Percentiles rank a stretch among this genome's conserved stretches.
phyloP scores from a whole-genome alignment of 2,888 invertebrate species.

The Pristionchus exspectatus region DNA sequence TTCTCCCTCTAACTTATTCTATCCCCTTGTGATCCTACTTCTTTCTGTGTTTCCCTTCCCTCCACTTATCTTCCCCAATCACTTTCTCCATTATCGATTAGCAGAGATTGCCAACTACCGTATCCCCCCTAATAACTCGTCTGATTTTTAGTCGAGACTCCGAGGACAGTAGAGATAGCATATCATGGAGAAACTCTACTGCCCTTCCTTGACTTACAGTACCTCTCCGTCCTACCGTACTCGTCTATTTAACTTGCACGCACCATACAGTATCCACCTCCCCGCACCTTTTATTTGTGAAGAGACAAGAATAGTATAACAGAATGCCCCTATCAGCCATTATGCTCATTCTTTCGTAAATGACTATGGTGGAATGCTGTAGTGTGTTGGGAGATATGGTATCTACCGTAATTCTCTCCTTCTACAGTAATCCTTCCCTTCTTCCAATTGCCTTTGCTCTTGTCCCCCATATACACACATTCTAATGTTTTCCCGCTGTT shows the following conservation, averaged over 20 bases:
- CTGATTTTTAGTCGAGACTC: slow-evolving; percentile 7
- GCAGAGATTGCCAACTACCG: slow-evolving; percentile 18
- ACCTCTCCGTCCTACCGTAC: background rate
- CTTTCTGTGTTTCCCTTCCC: background rate
- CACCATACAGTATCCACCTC: background rate
- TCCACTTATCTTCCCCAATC: background rate
- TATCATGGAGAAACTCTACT: background rate
- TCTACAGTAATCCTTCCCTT: background rate
- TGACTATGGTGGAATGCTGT: background rate
- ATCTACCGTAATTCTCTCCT: background rate
- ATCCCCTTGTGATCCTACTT: background rate
- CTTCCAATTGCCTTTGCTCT: slow-evolving; percentile 3
- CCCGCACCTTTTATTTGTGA: background rate
- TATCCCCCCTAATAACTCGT: background rate
- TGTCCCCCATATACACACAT: slow-evolving; percentile 19
- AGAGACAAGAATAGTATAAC: slow-evolving; percentile 19
- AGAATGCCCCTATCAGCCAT: background rate
- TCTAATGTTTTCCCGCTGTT: background rate
- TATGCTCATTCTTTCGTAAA: slow-evolving; percentile 23
- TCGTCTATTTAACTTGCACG: background rate
- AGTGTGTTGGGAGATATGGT: background rate
- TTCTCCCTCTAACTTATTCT: background rate
- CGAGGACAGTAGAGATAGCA: slow-evolving; percentile 13
- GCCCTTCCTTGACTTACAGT: background rate
- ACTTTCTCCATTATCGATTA: slow-evolving; percentile 30